These are phyloP conservation scores for Suncus etruscus DNA, from an alignment of 2,113 vertebrate genomes.

Conservation along the genomic window DNA sequence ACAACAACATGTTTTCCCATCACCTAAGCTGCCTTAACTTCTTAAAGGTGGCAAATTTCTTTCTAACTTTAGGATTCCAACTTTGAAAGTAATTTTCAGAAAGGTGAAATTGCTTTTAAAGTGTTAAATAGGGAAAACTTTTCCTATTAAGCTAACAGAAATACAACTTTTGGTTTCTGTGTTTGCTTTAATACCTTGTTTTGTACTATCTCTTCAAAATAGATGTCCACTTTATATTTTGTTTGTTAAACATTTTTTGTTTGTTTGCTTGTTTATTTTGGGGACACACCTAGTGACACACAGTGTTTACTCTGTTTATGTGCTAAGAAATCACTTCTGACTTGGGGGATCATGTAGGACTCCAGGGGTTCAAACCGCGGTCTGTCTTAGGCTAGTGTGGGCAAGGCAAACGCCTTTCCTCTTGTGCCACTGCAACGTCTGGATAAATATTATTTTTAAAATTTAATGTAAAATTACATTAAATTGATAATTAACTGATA, in stretches of 20 bases:
- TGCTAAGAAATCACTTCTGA: no score
- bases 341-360: no score
- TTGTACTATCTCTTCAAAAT: conserved; percentile 7
- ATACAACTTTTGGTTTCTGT: conserved; percentile 38
- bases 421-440: background rate
- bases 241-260: no score
- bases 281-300: no score
- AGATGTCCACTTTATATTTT: conserved; percentile 20
- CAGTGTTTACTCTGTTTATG: no score
- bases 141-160: conserved; percentile 52
- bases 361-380: no score
- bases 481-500: background rate
- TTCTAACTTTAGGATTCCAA: conserved; percentile 14
- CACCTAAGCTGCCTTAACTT: background rate
- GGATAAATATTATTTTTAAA: conserved; percentile 13
- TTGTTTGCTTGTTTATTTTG: no score
- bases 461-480: background rate
- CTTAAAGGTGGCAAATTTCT: conserved; percentile 10
- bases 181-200: conserved; percentile 31
- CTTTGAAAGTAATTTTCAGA: conserved; percentile 24
- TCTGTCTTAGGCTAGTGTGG: no score
- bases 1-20: background rate
- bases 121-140: conserved; percentile 14
- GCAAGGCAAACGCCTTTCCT: no score
- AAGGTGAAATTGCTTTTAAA: conserved; percentile 59